These are phyloP conservation scores for Micromys minutus DNA, from an alignment of 2,113 vertebrate genomes.

Conservation along the genomic window DNA sequence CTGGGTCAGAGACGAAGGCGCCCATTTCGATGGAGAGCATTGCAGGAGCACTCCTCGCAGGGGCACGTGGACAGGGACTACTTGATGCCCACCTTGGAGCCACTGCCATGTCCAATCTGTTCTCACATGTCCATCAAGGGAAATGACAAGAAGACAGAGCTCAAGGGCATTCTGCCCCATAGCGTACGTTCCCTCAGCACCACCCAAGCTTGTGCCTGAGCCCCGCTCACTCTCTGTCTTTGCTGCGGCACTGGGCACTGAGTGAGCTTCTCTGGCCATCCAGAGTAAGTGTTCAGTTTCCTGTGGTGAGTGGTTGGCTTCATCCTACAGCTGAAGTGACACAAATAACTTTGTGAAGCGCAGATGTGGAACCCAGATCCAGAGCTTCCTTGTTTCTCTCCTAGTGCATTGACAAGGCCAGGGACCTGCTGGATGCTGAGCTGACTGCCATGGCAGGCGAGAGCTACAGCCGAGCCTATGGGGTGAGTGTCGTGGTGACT, in stretches of 20 bases:
- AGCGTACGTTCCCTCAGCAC: rapidly evolving
- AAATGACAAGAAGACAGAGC: neutral
- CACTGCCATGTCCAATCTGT: rapidly evolving
- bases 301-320: neutral
- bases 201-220: neutral
- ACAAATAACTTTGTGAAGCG: neutral
- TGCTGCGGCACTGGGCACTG: neutral
- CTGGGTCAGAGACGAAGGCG: neutral
- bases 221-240: neutral
- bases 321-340: neutral
- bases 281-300: neutral
- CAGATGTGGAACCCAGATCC: neutral
- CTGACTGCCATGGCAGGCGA: slow-evolving; percentile 99
- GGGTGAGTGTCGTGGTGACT: slow-evolving; percentile 85
- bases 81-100: neutral
- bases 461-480: slow-evolving; percentile 98
- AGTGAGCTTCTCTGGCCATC: neutral
- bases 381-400: slow-evolving; percentile 10
- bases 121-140: neutral
- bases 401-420: slow-evolving; percentile 99
- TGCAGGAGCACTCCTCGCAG: neutral
- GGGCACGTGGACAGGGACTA: neutral
- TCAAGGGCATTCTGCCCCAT: neutral
- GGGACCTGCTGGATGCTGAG: slow-evolving; percentile 97
- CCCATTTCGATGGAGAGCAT: neutral